phyloP scores from a whole-genome alignment of 1,140 invertebrate genomes.

The Forficula auricularia region DNA sequence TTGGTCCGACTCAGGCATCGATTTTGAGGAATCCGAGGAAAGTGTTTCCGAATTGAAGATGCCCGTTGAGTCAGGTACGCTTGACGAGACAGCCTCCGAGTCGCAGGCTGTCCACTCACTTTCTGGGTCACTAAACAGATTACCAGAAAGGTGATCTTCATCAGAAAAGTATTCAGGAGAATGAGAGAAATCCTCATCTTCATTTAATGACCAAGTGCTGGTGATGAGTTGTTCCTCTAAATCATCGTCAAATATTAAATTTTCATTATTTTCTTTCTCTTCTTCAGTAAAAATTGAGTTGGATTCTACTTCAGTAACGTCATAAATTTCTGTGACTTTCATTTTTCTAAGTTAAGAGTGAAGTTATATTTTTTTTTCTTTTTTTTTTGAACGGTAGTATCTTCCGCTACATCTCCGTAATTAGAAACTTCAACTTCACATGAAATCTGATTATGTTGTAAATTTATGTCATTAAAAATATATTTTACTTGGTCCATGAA shows the following conservation, averaged over 20 bases:
- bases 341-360: slow-evolving; percentile 20
- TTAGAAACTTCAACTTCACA: too few relatives aligned
- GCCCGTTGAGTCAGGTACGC: slow-evolving; percentile 6
- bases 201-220: slow-evolving; percentile 20
- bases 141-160: slow-evolving; percentile 21
- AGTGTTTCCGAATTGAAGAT: too few relatives aligned
- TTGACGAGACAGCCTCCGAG: slow-evolving; percentile 15
- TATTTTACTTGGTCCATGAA: slow-evolving; percentile 33
- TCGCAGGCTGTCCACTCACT: slow-evolving; percentile 35
- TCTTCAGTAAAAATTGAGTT: slow-evolving; percentile 25
- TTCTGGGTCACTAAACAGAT: slow-evolving; percentile 38
- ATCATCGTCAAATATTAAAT: slow-evolving; percentile 30
- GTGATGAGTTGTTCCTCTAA: slow-evolving; percentile 27
- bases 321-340: slow-evolving; percentile 74
- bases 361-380: too few relatives aligned
- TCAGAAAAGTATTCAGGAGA: slow-evolving; percentile 21
- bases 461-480: slow-evolving; percentile 16
- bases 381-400: too few relatives aligned
- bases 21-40: slow-evolving; percentile 14
- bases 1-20: slow-evolving; percentile 30
- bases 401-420: too few relatives aligned
- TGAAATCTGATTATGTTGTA: slow-evolving; percentile 7
- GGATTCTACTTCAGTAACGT: slow-evolving; percentile 51
- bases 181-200: slow-evolving; percentile 20
- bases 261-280: slow-evolving; percentile 27